These are phyloP conservation scores for Xylophagus ater DNA, from an alignment of 2,888 invertebrate genomes.

Conservation along the genomic window DNA sequence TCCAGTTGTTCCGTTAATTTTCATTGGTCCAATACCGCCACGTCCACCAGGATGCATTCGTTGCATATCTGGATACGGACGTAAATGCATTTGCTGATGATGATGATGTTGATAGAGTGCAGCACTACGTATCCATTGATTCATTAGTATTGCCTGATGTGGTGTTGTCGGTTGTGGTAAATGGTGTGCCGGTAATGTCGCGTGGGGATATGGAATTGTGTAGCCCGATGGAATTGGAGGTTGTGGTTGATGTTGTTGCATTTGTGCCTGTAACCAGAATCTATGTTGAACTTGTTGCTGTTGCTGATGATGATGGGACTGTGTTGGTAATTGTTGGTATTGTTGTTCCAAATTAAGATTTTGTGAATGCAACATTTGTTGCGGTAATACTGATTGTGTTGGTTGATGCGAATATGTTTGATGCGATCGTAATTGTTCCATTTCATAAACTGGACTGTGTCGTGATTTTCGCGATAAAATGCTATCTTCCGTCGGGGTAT, in stretches of 20 bases:
- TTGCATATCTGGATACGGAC: conserved; percentile 43
- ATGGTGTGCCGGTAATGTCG: conserved; percentile 42
- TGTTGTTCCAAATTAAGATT: conserved; percentile 38
- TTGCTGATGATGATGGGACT: conserved; percentile 30
- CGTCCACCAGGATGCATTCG: conserved; percentile 42
- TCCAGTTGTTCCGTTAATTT: conserved; percentile 47
- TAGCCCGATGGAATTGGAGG: conserved; percentile 10
- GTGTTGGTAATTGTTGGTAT: no score
- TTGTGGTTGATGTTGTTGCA: conserved; percentile 20
- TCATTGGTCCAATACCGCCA: conserved; percentile 43
- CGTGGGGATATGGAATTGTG: conserved; percentile 21
- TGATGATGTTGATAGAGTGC: conserved; percentile 51
- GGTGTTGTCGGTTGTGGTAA: conserved; percentile 39
- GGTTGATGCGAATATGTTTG: conserved; percentile 13
- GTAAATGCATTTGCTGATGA: conserved; percentile 26
- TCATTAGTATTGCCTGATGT: conserved; percentile 50
- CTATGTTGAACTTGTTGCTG: conserved; percentile 21
- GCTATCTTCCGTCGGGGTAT: conserved; percentile 53
- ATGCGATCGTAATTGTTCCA: conserved; percentile 30
- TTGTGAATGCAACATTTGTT: conserved; percentile 41
- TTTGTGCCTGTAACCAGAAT: conserved; percentile 21
- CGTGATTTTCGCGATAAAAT: conserved; percentile 14
- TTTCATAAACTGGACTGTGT: conserved; percentile 23
- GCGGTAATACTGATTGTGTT: conserved; percentile 34
- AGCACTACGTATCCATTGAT: conserved; percentile 64